Base-by-base conservation (phyloP, 2,888 invertebrate genomes). In the Entomobrya multifasciata region DNA sequence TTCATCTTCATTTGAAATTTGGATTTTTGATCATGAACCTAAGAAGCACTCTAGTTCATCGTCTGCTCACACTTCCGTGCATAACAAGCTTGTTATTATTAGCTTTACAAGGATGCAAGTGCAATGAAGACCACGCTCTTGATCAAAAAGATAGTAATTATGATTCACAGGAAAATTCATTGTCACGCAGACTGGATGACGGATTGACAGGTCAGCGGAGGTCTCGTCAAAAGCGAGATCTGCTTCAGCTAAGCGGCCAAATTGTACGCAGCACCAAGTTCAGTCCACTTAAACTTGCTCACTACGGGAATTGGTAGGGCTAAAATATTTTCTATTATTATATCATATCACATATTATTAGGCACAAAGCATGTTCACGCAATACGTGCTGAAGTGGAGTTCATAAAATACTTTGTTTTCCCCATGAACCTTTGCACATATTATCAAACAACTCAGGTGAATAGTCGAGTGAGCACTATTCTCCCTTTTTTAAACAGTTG, bases 221-320 rank as follows among this genome's bases (percentile, higher is more conserved):
- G n/a, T 74, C 74, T 15, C 74, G 74, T 74, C 57, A 79, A 20
- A 86, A 79, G 77, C 57, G 88, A n/a, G 77, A 72, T 57, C 27
- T 88, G 17, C 49, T 86, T 22, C 88, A 88, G 49, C 81, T 88
- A 17, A 78, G 86, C 17, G 15, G 41, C n/a, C 55, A 76, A n/a
- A 30, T 88, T 15, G 36, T 78, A 1, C 44, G 78, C 36, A 60
- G 57, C 60, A 88, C 88, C 1, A 67, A 22, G 10, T 88, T 70
- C 79, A 81, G 30, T 41, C 70, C 77, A 22, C 76, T 80, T 27
- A 88, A 88, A 25, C 65, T 88, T 11, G 82, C 86, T 13, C 36
- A 86, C 27, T 88, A 88, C 41, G 88, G 88, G 30, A 77, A 88
- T 41, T 88, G 88, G 88, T 86, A 80, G 25, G 49, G 57, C 15